A percentile compares a stretch with the other conserved stretches of the same genome.
Evolutionary conservation across 2,797 vertebrate genomes (phyloP).

Genomic region (Smutsia temminckii): DNA sequence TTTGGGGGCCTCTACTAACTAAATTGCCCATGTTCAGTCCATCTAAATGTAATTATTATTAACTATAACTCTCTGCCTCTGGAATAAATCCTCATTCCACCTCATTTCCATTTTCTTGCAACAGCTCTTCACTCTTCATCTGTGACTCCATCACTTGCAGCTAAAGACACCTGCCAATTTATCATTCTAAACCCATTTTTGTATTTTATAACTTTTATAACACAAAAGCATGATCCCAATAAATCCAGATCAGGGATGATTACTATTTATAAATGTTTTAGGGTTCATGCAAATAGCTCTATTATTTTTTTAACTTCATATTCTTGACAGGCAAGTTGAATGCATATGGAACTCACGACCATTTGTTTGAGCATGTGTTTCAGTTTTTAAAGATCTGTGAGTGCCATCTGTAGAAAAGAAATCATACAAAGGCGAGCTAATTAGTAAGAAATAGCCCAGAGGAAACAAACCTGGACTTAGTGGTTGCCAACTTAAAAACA

Average conservation of each 20-base stretch:
- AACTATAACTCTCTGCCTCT: neutral
- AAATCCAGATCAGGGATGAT: neutral
- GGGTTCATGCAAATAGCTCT: neutral
- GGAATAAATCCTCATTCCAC: neutral
- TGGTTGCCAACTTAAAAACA: conserved; percentile 6
- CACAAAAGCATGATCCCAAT: neutral
- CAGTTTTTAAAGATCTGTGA: conserved; percentile 17
- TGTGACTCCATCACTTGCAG: neutral
- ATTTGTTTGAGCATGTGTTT: neutral
- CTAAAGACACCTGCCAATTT: neutral
- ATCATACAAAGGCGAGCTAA: conserved; percentile 39
- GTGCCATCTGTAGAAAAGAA: conserved; percentile 8
- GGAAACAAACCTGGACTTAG: conserved; percentile 13
- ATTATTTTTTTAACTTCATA: neutral
- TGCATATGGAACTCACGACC: neutral
- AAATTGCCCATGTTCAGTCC: neutral
- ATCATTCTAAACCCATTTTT: conserved; percentile 33
- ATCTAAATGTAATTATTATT: neutral
- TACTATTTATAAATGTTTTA: neutral
- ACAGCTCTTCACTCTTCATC: neutral
- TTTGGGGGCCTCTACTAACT: neutral
- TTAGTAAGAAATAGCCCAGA: conserved; percentile 41
- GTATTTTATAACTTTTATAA: conserved; percentile 17
- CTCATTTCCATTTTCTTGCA: neutral
- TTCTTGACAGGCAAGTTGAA: neutral